Conservation (phyloP, 2,113 vertebrate species). For the Anolis carolinensis region DNA sequence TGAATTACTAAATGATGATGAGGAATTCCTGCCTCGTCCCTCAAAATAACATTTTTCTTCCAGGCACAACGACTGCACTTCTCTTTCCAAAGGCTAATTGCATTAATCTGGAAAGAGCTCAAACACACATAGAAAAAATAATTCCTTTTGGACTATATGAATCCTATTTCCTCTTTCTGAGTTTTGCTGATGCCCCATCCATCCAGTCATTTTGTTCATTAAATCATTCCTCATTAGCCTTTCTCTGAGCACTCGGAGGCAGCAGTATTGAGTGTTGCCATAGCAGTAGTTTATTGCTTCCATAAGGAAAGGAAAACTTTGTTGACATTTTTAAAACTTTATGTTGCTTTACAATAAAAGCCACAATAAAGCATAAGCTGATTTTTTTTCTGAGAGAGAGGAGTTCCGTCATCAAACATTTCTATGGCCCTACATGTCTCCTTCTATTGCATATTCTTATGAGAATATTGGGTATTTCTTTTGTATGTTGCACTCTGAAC, state of each 20-base stretch:
- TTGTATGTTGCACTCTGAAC: neutral
- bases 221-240: neutral
- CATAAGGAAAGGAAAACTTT: conserved; percentile 22
- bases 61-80: neutral
- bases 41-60: neutral
- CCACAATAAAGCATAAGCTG: neutral
- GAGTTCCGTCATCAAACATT: conserved; percentile 7
- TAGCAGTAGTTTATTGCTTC: conserved; percentile 12
- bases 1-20: neutral
- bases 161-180: neutral
- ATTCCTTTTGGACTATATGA: neutral
- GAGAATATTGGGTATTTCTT: conserved; percentile 14
- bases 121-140: neutral
- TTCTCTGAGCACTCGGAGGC: neutral
- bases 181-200: neutral
- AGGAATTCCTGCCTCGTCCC: no score
- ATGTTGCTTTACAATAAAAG: conserved; percentile 14
- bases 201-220: neutral
- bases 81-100: conserved; percentile 15
- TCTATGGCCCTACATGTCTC: conserved; percentile 11
- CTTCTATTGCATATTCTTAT: conserved; percentile 13
- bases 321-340: conserved; percentile 19
- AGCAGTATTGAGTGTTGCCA: conserved; percentile 22
- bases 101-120: neutral
- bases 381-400: conserved; percentile 21